Conservation (phyloP, 2,888 invertebrate genomes). For the Microctonus brassicae region DNA sequence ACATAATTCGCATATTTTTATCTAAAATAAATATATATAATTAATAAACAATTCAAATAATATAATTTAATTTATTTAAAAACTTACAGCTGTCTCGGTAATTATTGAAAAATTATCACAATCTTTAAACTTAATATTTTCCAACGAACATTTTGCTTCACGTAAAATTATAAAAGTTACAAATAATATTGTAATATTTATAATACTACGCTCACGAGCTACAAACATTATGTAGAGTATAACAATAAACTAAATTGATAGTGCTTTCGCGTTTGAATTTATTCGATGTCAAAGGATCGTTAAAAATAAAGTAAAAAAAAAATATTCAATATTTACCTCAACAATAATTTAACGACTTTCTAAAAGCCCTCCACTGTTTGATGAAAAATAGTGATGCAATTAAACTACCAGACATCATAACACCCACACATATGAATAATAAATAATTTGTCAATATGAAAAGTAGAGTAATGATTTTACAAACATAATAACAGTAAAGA, state of each 20-base stretch:
- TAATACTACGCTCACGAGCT: not conserved
- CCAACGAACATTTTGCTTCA: not conserved
- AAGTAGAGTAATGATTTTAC: not conserved
- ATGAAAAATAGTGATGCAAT: not conserved
- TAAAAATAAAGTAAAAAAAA: not conserved
- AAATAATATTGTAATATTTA: not conserved
- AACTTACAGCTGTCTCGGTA: not conserved
- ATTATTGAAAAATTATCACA: not conserved
- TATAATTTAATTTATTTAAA: not conserved
- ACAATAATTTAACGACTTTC: not conserved
- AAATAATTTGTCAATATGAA: not conserved
- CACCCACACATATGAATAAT: not conserved
- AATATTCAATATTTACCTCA: not conserved
- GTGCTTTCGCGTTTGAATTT: not conserved
- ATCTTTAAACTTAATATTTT: not conserved
- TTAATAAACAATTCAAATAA: not conserved
- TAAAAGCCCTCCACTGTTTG: not conserved
- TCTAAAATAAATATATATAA: not conserved
- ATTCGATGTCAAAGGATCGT: not conserved
- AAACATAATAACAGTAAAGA: not conserved
- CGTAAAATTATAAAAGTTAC: not conserved
- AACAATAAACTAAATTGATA: not conserved
- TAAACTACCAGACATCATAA: not conserved
- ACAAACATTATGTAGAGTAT: not conserved
- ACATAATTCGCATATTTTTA: not conserved